Evolutionary conservation across 2,888 invertebrate genomes (phyloP), one percentile per base, ranked within the genome.

Genomic region (Gortyna flavago): DNA sequence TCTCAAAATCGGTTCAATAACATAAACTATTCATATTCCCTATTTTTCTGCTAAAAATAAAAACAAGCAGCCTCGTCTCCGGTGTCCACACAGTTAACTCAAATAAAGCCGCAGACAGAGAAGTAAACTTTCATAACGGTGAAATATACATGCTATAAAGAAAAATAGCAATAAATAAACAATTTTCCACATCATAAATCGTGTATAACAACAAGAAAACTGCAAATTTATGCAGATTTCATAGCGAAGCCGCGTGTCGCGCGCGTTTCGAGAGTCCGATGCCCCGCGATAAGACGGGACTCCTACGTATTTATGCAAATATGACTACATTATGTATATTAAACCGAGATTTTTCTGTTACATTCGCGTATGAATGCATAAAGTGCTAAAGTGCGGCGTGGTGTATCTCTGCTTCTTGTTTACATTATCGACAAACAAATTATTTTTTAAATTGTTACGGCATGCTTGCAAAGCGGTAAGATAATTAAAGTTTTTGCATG

Each of bases 221-320:
- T 95, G 95, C 94, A 95, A 95, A 95, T 95, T 93, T 94, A 95
- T 95, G 95, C 94, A 95, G 94, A 95, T 95, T 94, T 95, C 91
- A 92, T 92, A 89, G 92, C 92, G 88, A 86, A 85, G 90, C 92
- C 90, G 92, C 91, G 92, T 92, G 92, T 92, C 93, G 92, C 91
- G 91, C 83, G 86, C 89, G 88, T 89, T 89, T 86, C 79, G 80
- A 87, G 87, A 87, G 90, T 86, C 89, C 92, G 91, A 91, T 90
- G 91, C 83, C 86, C 89, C 87, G 77, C 83, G 91, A 91, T 92
- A 90, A 91, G 89, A 88, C 87, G 87, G 83, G 87, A 83, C 88
- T 87, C 84, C 87, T 85, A 88, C 91, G 92, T 93, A 92, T 92
- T 93, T 93, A 93, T 93, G 93, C 91, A 90, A 93, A 93, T 93